Base-by-base conservation (phyloP, 2,888 invertebrate genomes). In the Stenchaetothrips biformis region DNA sequence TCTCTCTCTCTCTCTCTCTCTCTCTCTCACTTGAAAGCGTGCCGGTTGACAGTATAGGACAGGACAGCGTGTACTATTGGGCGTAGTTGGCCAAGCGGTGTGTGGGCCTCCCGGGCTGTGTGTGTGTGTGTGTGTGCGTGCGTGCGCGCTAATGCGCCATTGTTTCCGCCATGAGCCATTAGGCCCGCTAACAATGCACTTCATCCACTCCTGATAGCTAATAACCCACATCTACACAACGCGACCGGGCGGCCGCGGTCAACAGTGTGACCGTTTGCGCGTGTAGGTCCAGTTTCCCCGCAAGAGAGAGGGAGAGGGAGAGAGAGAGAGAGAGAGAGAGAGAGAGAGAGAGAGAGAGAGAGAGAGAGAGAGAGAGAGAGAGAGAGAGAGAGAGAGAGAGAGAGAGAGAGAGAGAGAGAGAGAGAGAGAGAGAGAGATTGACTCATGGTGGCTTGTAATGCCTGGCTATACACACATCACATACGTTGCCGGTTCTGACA, bases 111-210 rank as follows among this genome's bases (percentile, higher is more conserved):
- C n/a, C n/a, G n/a, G n/a, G n/a, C n/a, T n/a, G n/a, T n/a, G n/a
- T n/a, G 62, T 62, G 62, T 62, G 62, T n/a, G n/a, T 62, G 67
- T 21, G 67, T 67, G 21, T 67, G 67, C 21, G 16, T 67, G 67
- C 6, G 53, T 6, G 53, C 11, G 11, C 67, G 67, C 67, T 74
- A 74, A 74, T 74, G 67, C 67, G 25, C 67, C 67, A 25, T 74
- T 74, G 67, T 74, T 74, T 74, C 67, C 25, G 67, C 25, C 25
- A 74, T 74, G 67, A 74, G 25, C 67, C 67, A 74, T 74, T 74
- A 74, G 67, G n/a, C 67, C 25, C 67, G 25, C 67, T 74, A 25
- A 74, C 67, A 74, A 74, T 74, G 67, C 67, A 74, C 25, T 74
- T 74, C 67, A 74, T 74, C 67, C 25, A 53, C 53, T 18, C n/a